Evolutionary conservation across 1,140 invertebrate genomes (phyloP).

Genomic region (Paralvinella palmiformis): DNA sequence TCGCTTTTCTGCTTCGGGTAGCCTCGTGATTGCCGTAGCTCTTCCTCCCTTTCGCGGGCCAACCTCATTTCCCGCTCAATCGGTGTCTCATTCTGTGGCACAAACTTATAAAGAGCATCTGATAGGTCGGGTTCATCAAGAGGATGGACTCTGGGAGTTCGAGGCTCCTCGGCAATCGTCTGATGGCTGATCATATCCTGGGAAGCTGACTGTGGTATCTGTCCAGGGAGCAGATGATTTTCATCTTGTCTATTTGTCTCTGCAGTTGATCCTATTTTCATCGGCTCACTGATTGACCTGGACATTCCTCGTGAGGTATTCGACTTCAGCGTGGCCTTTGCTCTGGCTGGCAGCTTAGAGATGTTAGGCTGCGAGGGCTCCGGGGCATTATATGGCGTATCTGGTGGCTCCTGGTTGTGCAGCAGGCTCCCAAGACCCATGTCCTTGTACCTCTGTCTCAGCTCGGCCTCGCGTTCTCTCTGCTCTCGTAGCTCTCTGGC

Average conservation of each 20-base stretch:
- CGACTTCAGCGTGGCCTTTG: conserved; percentile 22
- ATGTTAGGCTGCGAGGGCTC: conserved; percentile 22
- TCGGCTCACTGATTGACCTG: conserved; percentile 14
- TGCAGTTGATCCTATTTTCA: too few species aligned
- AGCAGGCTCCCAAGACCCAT: conserved; percentile 12
- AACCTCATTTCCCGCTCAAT: conserved; percentile 58
- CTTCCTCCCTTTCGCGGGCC: conserved; percentile 55
- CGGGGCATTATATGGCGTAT: neutral
- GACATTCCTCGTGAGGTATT: neutral
- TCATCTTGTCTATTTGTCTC: too few species aligned
- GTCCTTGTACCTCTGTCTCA: conserved; percentile 34
- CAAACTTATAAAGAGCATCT: conserved; percentile 23
- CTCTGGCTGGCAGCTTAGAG: conserved; percentile 33
- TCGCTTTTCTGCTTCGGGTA: neutral
- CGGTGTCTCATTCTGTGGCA: conserved; percentile 52
- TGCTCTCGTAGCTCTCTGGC: conserved; percentile 52
- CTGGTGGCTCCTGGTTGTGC: neutral
- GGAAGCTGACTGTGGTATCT: neutral
- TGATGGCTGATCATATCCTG: neutral
- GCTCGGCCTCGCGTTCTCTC: conserved; percentile 51
- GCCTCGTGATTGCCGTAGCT: conserved; percentile 49
- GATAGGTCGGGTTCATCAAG: neutral
- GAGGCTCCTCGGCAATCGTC: neutral
- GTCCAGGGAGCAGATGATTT: neutral
- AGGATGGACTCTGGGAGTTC: neutral